These are phyloP conservation scores for Diogma glabrata DNA, from an alignment of 2,888 invertebrate species.

Conservation along the genomic window DNA sequence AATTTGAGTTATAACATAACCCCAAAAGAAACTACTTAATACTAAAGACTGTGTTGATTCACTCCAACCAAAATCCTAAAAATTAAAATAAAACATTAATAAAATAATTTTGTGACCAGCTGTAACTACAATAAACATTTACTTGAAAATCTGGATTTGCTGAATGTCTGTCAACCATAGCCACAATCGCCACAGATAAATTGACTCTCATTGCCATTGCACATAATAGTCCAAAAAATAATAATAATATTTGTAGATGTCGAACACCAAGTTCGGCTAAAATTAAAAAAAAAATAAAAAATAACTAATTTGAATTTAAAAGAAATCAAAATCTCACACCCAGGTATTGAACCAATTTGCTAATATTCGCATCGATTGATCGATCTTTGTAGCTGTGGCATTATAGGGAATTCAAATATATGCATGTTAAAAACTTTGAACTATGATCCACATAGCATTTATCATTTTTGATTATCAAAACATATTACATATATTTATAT, in stretches of 20 bases:
- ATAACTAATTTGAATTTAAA: background rate
- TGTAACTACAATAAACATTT: conserved; percentile 20
- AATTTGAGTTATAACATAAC: conserved; percentile 50
- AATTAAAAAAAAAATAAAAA: background rate
- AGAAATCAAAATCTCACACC: background rate
- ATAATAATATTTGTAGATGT: conserved; percentile 47
- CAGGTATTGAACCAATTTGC: conserved; percentile 5
- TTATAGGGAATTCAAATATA: no score
- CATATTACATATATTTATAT: no score
- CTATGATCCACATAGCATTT: no score
- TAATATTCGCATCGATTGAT: conserved; percentile 7
- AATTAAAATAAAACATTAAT: background rate
- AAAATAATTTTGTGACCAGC: background rate
- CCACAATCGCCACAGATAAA: conserved; percentile 58
- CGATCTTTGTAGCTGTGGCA: no score
- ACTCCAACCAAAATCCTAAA: conserved; percentile 48
- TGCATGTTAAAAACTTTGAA: no score
- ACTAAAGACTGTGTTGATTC: conserved; percentile 42
- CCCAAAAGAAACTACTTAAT: conserved; percentile 56
- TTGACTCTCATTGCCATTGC: conserved; percentile 53
- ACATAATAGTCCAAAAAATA: conserved; percentile 47
- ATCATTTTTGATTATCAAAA: no score
- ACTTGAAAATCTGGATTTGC: conserved; percentile 40
- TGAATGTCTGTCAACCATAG: conserved; percentile 49
- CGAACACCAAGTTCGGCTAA: conserved; percentile 42